phyloP scores from a whole-genome alignment of 2,888 invertebrate species.

The Ormyrus rosae region DNA sequence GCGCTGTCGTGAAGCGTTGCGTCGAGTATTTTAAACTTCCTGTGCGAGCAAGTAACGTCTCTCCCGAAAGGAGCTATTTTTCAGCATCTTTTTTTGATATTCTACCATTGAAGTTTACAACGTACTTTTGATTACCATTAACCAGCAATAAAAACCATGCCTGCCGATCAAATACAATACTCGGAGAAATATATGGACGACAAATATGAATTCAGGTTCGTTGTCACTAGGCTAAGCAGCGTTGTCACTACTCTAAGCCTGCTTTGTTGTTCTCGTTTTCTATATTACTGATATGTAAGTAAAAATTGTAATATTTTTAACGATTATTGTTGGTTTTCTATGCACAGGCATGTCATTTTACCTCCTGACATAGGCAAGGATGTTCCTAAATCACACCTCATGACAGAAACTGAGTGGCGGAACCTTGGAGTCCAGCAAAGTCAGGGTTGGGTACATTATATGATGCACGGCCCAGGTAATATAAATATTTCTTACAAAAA shows the following conservation, averaged over 20 bases:
- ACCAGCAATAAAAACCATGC: conserved; percentile 77
- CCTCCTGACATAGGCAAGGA: conserved; percentile 89
- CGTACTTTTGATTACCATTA: too few species aligned
- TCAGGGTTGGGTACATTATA: conserved; percentile 92
- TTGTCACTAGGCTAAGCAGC: neutral
- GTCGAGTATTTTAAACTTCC: too few species aligned
- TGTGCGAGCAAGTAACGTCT: too few species aligned
- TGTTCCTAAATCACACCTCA: conserved; percentile 92
- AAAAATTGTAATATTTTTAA: neutral
- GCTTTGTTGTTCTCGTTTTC: neutral
- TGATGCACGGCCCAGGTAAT: conserved; percentile 89
- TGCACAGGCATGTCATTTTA: conserved; percentile 90
- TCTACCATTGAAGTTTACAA: too few species aligned
- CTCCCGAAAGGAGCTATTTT: too few species aligned
- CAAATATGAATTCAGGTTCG: conserved; percentile 90
- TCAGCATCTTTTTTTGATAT: too few species aligned
- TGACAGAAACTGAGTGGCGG: conserved; percentile 97
- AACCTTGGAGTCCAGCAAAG: conserved; percentile 96
- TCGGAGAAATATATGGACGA: conserved; percentile 94
- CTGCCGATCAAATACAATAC: conserved; percentile 91
- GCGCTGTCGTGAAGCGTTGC: too few species aligned
- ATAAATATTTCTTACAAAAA: neutral
- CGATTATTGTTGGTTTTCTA: neutral
- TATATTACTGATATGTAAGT: neutral
- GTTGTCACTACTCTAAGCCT: neutral